Conservation (phyloP, 2,113 vertebrate species). For the Axis porcinus region DNA sequence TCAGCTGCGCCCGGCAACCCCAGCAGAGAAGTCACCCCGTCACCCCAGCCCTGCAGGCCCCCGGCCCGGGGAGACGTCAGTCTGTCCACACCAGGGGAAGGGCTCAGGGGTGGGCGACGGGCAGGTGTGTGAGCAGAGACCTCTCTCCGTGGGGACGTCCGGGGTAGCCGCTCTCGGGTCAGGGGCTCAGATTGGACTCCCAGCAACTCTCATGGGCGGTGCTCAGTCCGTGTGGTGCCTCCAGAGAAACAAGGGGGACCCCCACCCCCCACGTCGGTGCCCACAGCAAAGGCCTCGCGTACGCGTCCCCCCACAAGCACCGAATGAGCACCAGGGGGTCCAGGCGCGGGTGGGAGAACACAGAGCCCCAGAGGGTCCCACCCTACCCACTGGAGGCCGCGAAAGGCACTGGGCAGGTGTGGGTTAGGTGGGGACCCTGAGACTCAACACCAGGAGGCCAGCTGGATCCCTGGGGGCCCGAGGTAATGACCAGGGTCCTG, state of each 20-base stretch:
- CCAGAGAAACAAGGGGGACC: neutral
- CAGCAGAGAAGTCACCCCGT: neutral
- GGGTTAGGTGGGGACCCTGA: neutral
- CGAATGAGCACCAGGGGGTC: neutral
- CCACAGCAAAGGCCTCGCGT: accelerated
- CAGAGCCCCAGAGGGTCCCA: neutral
- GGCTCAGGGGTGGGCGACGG: neutral
- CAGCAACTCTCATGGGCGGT: accelerated
- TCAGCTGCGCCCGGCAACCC: accelerated
- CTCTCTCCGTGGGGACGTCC: neutral
- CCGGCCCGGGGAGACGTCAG: accelerated
- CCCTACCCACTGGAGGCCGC: neutral
- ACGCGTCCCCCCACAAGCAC: accelerated
- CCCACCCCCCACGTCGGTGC: accelerated
- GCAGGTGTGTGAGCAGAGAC: neutral
- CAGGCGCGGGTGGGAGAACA: accelerated
- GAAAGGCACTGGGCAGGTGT: neutral
- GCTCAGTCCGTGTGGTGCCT: accelerated
- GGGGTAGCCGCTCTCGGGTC: neutral
- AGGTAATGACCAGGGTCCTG: neutral
- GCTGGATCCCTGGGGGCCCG: neutral
- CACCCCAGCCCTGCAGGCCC: neutral
- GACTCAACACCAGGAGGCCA: accelerated
- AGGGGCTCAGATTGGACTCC: neutral
- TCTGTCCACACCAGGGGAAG: neutral